Evolutionary conservation across 2,888 invertebrate species (phyloP), one percentile per base, ranked within the genome.

Genomic region (Silvanus unidentatus): DNA sequence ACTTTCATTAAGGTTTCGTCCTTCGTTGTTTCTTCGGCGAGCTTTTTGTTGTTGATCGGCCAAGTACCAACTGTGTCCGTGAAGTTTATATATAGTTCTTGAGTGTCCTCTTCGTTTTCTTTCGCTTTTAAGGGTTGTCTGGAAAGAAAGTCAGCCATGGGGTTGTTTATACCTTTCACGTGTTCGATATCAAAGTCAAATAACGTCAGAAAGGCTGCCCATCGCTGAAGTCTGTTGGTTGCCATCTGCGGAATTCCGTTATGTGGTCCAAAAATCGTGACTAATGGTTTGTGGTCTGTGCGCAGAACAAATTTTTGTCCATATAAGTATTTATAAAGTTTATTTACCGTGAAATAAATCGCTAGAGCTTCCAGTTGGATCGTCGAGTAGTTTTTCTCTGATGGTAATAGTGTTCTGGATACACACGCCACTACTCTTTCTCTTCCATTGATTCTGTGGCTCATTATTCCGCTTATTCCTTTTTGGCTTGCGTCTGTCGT

Each of bases 391-490:
- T 49, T 49, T 41, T 38, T 40, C 36, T 53, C 47, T 11, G 43
- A 38, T 38, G 43, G 38, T 29, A 38, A 38, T 8, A 53, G 30
- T 10, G 48, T 54, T 13, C 53, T 40, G 9, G 49, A 54, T 2
- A 44, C 50, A 48, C 43, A 54, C 8, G 35, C 39, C 2, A 54
- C 38, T 34, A 46, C 32, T 35, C 48, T 46, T 36, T 51, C 51
- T 12, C 30, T 34, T 9, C 53, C 53, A 29, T 49, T 13, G 1
- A 40, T 39, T n/a, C 30, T 27, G 14, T 50, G 53, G 2, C 34
- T 38, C 11, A 50, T 16, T 9, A 42, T 39, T 10, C 47, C 51
- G 6, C 40, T 39, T 15, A 37, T 37, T 4, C 37, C 37, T 3
- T 37, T n/a, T 15, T 15, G 13, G 13, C n/a, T n/a, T 13, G 37